These are phyloP conservation scores for Isichthys henryi DNA, from an alignment of 2,113 vertebrate genomes.

Conservation along the genomic window DNA sequence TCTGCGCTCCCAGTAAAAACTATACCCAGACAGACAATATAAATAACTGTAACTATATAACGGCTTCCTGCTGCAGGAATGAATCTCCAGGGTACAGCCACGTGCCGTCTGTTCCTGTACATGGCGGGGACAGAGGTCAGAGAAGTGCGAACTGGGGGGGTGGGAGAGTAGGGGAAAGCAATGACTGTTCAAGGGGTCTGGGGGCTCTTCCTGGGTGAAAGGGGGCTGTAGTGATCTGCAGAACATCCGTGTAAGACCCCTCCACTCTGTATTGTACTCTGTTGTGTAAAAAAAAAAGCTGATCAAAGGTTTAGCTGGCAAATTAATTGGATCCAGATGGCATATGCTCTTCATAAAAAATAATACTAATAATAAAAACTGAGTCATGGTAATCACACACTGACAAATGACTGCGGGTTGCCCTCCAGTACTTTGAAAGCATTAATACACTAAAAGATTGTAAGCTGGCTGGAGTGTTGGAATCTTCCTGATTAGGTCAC, in stretches of 20 bases:
- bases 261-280: neutral
- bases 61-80: slow-evolving; percentile 65
- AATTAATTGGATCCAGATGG: neutral
- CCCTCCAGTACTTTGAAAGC: neutral
- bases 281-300: neutral
- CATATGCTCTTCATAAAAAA: slow-evolving; percentile 6
- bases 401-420: neutral
- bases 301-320: neutral
- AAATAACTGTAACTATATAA: slow-evolving; percentile 69
- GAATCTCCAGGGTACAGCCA: slow-evolving; percentile 66
- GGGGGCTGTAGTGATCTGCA: neutral
- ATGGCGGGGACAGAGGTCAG: slow-evolving; percentile 26
- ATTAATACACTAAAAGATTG: neutral
- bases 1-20: slow-evolving; percentile 64
- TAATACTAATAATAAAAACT: neutral
- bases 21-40: slow-evolving; percentile 75
- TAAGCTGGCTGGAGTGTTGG: neutral
- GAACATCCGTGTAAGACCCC: neutral
- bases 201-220: neutral
- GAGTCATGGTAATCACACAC: neutral
- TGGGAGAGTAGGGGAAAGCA: neutral
- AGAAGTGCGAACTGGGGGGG: neutral
- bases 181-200: neutral
- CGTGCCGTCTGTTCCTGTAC: slow-evolving; percentile 48
- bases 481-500: neutral